These are phyloP conservation scores for Oreortyx pictus DNA, from an alignment of 2,797 vertebrate species.

Conservation along the genomic window DNA sequence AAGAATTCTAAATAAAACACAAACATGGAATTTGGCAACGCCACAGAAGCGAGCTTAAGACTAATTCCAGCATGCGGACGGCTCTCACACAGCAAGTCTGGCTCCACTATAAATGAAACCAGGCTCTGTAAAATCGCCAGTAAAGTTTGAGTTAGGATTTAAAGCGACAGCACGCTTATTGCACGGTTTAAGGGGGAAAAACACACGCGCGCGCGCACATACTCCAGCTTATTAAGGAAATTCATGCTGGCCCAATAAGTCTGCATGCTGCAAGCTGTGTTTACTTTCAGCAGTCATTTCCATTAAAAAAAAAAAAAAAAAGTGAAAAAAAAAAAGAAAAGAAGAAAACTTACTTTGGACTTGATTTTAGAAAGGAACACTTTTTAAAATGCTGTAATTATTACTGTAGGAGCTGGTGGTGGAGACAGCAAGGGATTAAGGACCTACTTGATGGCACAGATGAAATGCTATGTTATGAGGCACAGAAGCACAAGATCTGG, in stretches of 20 bases:
- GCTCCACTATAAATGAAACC: slow-evolving; percentile 95
- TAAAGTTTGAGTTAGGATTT: slow-evolving; percentile 79
- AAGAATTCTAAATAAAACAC: slow-evolving; percentile 90
- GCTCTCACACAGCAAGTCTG: slow-evolving; percentile 90
- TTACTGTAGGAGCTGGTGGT: background rate
- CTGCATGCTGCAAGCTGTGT: slow-evolving; percentile 66
- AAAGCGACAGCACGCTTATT: slow-evolving; percentile 80
- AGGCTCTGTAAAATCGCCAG: slow-evolving; percentile 90
- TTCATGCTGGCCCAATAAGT: slow-evolving; percentile 69
- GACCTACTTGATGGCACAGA: background rate
- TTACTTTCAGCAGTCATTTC: slow-evolving; percentile 71
- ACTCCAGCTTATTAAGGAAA: slow-evolving; percentile 61
- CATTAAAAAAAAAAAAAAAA: slow-evolving; percentile 27
- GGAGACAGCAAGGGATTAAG: background rate
- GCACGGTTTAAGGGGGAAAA: slow-evolving; percentile 13
- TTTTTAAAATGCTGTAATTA: background rate
- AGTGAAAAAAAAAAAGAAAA: background rate
- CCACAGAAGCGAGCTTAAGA: slow-evolving; percentile 88
- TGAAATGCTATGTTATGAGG: background rate
- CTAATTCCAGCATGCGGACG: slow-evolving; percentile 88
- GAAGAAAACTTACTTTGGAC: slow-evolving; percentile 61
- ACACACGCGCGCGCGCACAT: background rate
- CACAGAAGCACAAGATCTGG: background rate
- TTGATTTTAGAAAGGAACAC: slow-evolving; percentile 13
- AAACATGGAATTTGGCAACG: slow-evolving; percentile 88